Conservation (phyloP, 2,888 invertebrate species). For the Cryptophagus acutangulus region DNA sequence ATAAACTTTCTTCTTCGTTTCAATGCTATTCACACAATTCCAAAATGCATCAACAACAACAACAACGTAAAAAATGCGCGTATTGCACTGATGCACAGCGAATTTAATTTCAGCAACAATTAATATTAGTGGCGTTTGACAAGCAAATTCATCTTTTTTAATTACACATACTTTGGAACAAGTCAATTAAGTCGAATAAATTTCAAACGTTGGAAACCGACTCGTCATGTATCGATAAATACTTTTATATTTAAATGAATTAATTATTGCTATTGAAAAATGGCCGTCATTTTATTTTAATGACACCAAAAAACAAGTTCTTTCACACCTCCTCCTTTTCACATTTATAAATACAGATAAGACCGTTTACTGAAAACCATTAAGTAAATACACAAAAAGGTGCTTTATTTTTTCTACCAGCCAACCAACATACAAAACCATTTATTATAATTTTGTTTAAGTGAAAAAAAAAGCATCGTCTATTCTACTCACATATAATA, state of each 20-base stretch:
- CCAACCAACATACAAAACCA: too few relatives aligned
- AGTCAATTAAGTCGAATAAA: conserved; percentile 32
- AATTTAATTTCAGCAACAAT: not conserved
- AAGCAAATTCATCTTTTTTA: conserved; percentile 20
- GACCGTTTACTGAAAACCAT: conserved; percentile 28
- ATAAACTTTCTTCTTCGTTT: conserved; percentile 6
- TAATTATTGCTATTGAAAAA: conserved; percentile 40
- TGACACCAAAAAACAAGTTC: conserved; percentile 37
- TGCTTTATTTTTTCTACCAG: conserved; percentile 23
- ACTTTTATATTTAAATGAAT: conserved; percentile 42
- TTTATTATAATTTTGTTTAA: too few relatives aligned
- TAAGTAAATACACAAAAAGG: conserved; percentile 27
- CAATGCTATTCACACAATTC: conserved; percentile 1
- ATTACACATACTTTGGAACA: conserved; percentile 24
- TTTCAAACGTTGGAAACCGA: conserved; percentile 28
- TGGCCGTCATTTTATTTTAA: conserved; percentile 37
- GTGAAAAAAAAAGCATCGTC: too few relatives aligned
- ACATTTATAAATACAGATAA: conserved; percentile 31
- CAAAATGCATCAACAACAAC: not conserved
- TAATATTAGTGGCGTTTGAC: conserved; percentile 14
- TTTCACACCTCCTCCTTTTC: conserved; percentile 37
- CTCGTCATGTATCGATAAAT: conserved; percentile 36
- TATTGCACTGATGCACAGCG: not conserved
- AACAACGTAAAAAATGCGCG: not conserved
- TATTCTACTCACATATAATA: too few relatives aligned